These are phyloP conservation scores for Bombyx mori DNA, from an alignment of 1,140 invertebrate species.

Conservation along the genomic window DNA sequence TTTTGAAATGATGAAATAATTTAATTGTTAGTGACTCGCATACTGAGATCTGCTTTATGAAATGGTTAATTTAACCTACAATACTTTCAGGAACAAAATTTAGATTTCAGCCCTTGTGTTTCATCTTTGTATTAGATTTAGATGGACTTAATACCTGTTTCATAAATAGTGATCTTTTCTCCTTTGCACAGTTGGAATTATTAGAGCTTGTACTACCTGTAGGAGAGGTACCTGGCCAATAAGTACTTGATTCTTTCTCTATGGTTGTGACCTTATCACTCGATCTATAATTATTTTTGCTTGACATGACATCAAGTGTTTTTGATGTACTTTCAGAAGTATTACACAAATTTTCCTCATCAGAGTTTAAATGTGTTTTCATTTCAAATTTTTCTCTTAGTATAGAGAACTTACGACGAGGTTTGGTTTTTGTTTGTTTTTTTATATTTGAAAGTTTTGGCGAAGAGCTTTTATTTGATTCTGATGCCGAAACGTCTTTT, in stretches of 20 bases:
- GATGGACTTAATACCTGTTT: constrained; percentile 74
- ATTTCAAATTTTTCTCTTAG: constrained; percentile 75
- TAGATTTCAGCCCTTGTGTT: constrained; percentile 42
- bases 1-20: background rate
- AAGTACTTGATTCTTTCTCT: too few relatives aligned
- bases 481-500: constrained; percentile 42
- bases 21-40: constrained; percentile 19
- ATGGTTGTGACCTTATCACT: too few relatives aligned
- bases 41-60: constrained; percentile 38
- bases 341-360: constrained; percentile 63
- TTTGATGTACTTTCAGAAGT: constrained; percentile 39
- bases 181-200: constrained; percentile 43
- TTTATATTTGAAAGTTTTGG: constrained; percentile 50
- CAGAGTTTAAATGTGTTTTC: constrained; percentile 58
- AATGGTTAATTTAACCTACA: constrained; percentile 25
- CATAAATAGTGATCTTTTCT: constrained; percentile 72
- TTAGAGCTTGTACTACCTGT: too few relatives aligned
- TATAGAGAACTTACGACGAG: constrained; percentile 74
- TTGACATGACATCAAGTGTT: constrained; percentile 16
- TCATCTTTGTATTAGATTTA: constrained; percentile 68
- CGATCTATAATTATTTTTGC: too few relatives aligned
- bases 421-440: constrained; percentile 57
- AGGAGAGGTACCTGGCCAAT: too few relatives aligned
- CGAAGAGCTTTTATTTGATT: constrained; percentile 29
- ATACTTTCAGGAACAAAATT: too few relatives aligned